Percentiles rank a stretch among this genome's conserved stretches.
phyloP scores from a whole-genome alignment of 2,113 vertebrate genomes.

The Mustelus asterias region DNA sequence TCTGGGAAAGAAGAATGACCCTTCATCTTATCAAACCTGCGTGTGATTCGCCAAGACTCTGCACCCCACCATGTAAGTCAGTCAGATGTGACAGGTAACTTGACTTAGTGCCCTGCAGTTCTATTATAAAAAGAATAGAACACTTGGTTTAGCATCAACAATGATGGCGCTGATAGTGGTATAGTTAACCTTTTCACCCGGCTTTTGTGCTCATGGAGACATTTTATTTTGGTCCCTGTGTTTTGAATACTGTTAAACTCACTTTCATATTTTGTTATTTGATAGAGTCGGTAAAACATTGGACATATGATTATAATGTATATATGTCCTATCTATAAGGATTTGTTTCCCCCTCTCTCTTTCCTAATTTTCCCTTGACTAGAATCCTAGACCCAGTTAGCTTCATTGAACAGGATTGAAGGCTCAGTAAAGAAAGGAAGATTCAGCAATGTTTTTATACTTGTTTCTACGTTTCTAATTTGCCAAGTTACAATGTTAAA shows the following conservation, averaged over 20 bases:
- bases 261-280: not conserved
- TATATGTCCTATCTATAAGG: too few relatives aligned
- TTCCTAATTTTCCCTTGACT: not conserved
- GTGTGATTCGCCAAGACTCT: not conserved
- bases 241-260: not conserved
- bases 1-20: not conserved
- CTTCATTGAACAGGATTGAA: not conserved
- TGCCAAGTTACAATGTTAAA: not conserved
- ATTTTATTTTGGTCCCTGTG: not conserved
- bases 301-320: not conserved
- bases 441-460: too few relatives aligned
- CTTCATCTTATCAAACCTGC: not conserved
- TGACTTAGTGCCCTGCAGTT: not conserved
- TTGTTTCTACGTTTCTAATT: not conserved
- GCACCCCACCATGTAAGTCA: not conserved
- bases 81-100: not conserved
- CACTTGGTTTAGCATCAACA: not conserved
- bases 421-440: not conserved
- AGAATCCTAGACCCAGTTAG: not conserved
- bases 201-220: not conserved
- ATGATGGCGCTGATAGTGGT: not conserved
- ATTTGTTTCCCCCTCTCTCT: not conserved
- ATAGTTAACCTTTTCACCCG: not conserved
- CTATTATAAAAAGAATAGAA: not conserved
- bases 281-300: not conserved